These are phyloP conservation scores for Pollenia amentaria DNA, from an alignment of 2,888 invertebrate genomes.

Conservation along the genomic window DNA sequence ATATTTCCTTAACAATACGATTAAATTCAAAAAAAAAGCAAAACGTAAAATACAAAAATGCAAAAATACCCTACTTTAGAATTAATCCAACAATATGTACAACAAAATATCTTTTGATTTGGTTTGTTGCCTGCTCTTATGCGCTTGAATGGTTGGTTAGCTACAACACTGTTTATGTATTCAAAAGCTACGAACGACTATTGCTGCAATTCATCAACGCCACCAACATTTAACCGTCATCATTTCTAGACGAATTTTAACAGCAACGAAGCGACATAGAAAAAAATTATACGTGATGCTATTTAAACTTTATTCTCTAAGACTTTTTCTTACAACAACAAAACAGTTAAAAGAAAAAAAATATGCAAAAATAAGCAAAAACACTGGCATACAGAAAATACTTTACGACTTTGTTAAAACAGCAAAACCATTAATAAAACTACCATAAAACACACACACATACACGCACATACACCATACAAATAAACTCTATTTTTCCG, in stretches of 20 bases:
- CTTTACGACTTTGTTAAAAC: constrained; percentile 71
- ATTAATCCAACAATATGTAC: constrained; percentile 11
- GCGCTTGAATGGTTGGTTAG: constrained; percentile 62
- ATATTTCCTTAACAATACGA: constrained; percentile 63
- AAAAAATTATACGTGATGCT: constrained; percentile 66
- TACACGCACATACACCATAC: constrained; percentile 7
- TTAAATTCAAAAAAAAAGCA: constrained; percentile 13
- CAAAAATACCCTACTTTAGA: constrained; percentile 6
- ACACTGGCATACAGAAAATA: constrained; percentile 52
- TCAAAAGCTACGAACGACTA: neutral
- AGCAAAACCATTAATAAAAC: constrained; percentile 72
- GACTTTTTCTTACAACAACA: constrained; percentile 35
- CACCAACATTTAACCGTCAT: constrained; percentile 67
- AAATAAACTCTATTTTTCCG: constrained; percentile 11
- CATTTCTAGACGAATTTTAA: constrained; percentile 48
- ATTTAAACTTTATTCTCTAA: constrained; percentile 64
- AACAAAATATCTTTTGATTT: constrained; percentile 32
- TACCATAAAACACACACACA: constrained; percentile 62
- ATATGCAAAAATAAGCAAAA: constrained; percentile 62
- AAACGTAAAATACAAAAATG: constrained; percentile 2
- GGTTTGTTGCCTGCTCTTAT: constrained; percentile 65
- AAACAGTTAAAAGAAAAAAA: neutral
- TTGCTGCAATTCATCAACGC: constrained; percentile 71
- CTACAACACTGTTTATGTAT: constrained; percentile 20
- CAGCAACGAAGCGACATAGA: constrained; percentile 49